Evolutionary conservation across 1,140 invertebrate species (phyloP).

Genomic region (Idris sp.): DNA sequence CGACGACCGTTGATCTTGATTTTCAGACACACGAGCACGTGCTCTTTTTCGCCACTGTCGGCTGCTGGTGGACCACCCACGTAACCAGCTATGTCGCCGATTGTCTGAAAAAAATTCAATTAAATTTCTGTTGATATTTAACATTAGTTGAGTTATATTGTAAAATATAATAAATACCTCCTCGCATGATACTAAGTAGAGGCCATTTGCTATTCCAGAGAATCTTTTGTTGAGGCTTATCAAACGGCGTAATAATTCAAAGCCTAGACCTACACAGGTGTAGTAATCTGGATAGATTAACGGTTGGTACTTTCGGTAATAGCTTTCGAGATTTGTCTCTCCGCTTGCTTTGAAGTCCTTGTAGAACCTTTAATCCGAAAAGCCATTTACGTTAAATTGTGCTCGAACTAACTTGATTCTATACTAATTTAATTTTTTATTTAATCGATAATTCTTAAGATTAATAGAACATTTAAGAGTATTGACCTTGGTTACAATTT

Average conservation of each 20-base stretch:
- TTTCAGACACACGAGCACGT: conserved; percentile 89
- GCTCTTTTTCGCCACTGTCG: conserved; percentile 90
- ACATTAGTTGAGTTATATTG: too few species aligned
- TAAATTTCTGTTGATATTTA: too few species aligned
- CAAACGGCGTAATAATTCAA: conserved; percentile 85
- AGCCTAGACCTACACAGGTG: conserved; percentile 91
- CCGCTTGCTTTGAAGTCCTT: conserved; percentile 83
- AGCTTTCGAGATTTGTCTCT: conserved; percentile 81
- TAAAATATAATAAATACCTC: conserved; percentile 79
- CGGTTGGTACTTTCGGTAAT: conserved; percentile 86
- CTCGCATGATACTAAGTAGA: conserved; percentile 91
- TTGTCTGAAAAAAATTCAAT: conserved; percentile 73
- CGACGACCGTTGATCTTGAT: conserved; percentile 84
- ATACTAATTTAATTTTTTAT: too few species aligned
- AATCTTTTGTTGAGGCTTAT: conserved; percentile 79
- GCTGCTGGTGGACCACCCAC: conserved; percentile 80
- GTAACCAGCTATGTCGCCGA: conserved; percentile 83
- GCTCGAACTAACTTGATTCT: too few species aligned
- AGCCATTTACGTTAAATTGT: too few species aligned
- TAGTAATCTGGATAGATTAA: conserved; percentile 87
- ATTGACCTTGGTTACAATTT: conserved; percentile 20
- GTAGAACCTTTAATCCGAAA: conserved; percentile 81
- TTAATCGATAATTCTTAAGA: too few species aligned
- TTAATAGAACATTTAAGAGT: too few species aligned
- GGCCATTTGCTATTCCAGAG: conserved; percentile 82